Percentiles rank a stretch among this genome's conserved stretches.
Evolutionary conservation across 2,797 vertebrate genomes (phyloP).

Genomic region (Tenualosa thibaudeaui): DNA sequence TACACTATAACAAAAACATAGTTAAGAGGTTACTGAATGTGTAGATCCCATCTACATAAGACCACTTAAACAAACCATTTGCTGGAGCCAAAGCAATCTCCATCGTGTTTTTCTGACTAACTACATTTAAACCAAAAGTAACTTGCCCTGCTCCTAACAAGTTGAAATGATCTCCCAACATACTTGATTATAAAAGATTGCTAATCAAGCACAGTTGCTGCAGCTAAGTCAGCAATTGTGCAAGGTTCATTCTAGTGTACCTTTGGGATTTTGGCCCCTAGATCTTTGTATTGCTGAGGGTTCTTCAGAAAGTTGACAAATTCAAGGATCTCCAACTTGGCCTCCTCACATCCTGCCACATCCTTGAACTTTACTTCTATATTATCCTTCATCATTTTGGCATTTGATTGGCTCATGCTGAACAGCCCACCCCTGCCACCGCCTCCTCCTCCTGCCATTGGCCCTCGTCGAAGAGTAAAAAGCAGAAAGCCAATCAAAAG

Average conservation of each 20-base stretch:
- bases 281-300: slow-evolving; percentile 84
- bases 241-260: slow-evolving; percentile 43
- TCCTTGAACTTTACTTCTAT: slow-evolving; percentile 87
- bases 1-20: not conserved
- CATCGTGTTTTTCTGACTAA: not conserved
- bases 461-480: slow-evolving; percentile 63
- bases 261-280: slow-evolving; percentile 89
- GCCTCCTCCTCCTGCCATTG: slow-evolving; percentile 61
- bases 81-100: not conserved
- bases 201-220: too few species aligned
- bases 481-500: slow-evolving; percentile 70
- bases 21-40: not conserved
- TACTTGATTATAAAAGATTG: not conserved
- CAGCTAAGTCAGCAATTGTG: not conserved
- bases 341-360: slow-evolving; percentile 86
- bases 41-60: not conserved
- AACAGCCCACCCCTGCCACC: slow-evolving; percentile 65
- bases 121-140: not conserved
- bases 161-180: too few species aligned
- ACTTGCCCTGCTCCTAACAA: not conserved
- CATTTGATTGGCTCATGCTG: slow-evolving; percentile 76
- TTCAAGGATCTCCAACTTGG: slow-evolving; percentile 87
- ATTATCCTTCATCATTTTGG: slow-evolving; percentile 83
- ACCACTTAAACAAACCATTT: too few species aligned
- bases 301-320: slow-evolving; percentile 89